Conservation (phyloP, 2,888 invertebrate species). For the Alloscopus bannaensis region DNA sequence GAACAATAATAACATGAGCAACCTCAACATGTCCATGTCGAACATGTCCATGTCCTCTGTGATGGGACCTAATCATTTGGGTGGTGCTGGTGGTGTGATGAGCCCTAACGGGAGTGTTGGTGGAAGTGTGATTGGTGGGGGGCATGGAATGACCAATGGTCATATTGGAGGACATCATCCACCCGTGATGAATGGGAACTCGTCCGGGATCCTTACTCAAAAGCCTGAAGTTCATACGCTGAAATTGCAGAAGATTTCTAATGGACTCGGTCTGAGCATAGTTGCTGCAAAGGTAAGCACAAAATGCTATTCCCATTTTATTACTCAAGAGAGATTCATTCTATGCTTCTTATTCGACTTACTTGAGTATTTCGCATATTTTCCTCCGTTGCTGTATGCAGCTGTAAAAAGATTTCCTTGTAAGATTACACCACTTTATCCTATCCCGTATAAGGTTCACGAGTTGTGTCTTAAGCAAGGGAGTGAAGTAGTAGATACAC, state of each 20-base stretch:
- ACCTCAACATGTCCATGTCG: constrained; percentile 62
- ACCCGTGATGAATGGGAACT: constrained; percentile 45
- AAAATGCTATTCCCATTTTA: not conserved
- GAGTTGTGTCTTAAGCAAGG: not conserved
- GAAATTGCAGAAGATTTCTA: constrained; percentile 93
- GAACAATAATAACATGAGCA: constrained; percentile 62
- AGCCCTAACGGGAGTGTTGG: constrained; percentile 62
- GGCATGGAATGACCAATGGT: constrained; percentile 43
- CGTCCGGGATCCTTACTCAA: constrained; percentile 45
- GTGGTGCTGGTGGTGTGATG: constrained; percentile 43
- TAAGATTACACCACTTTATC: constrained; percentile 43
- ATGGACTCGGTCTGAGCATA: constrained; percentile 98
- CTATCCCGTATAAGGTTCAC: not conserved
- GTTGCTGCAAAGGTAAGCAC: constrained; percentile 93
- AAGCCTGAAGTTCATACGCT: constrained; percentile 87
- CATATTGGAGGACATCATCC: constrained; percentile 44
- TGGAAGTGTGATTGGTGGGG: constrained; percentile 50
- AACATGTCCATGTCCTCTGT: constrained; percentile 62
- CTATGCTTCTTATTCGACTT: not conserved
- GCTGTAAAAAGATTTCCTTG: constrained; percentile 35
- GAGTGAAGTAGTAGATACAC: constrained; percentile 18
- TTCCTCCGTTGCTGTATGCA: not conserved
- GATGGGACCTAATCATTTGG: constrained; percentile 53
- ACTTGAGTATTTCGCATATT: not conserved
- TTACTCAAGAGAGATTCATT: not conserved